These are phyloP conservation scores for Pitangus sulphuratus DNA, from an alignment of 2,797 vertebrate genomes.

Conservation along the genomic window DNA sequence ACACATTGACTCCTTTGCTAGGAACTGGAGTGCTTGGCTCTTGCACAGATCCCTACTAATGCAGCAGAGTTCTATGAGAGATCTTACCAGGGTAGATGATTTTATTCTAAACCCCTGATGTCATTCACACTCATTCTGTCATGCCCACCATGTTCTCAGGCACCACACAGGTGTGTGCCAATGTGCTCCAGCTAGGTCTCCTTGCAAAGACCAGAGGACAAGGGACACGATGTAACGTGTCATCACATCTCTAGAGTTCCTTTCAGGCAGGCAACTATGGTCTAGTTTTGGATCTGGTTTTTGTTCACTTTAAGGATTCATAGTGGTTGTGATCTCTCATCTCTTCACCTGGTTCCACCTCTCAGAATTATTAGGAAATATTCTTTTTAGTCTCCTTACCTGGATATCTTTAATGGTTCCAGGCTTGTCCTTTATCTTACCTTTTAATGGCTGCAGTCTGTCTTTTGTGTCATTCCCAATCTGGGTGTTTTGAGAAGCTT, in stretches of 20 bases:
- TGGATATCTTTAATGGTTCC: neutral
- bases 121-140: neutral
- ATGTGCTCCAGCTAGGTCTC: neutral
- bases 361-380: neutral
- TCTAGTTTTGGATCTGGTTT: neutral
- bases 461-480: neutral
- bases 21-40: neutral
- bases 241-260: neutral
- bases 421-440: conserved; percentile 4
- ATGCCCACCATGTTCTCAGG: neutral
- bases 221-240: neutral
- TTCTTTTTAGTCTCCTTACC: neutral
- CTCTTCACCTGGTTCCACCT: neutral
- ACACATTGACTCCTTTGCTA: neutral
- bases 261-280: neutral
- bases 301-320: neutral
- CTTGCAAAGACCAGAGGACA: neutral
- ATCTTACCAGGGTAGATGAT: neutral
- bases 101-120: neutral
- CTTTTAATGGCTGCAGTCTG: neutral
- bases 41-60: neutral
- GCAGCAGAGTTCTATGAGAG: neutral
- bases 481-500: neutral
- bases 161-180: neutral
- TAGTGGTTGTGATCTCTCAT: neutral